These are phyloP conservation scores for Pseudochromis fuscus DNA, from an alignment of 2,797 vertebrate genomes.

Conservation along the genomic window DNA sequence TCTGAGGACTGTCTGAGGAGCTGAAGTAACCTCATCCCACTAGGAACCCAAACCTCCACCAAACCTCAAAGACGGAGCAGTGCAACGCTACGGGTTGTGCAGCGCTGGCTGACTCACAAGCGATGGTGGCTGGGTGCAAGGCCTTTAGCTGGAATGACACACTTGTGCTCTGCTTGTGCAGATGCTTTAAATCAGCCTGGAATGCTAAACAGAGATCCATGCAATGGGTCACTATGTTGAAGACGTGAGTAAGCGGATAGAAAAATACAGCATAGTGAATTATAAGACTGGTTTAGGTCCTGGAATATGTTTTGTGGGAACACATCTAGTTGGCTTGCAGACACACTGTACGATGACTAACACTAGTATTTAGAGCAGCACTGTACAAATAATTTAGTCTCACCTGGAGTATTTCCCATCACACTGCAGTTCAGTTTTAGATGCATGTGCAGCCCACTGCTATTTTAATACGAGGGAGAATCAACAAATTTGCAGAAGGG, in stretches of 20 bases:
- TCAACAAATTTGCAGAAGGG: slow-evolving; percentile 2
- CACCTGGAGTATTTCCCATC: neutral
- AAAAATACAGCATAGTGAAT: slow-evolving; percentile 20
- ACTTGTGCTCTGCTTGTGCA: slow-evolving; percentile 48
- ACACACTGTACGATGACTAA: neutral
- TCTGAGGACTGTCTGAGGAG: slow-evolving; percentile 70
- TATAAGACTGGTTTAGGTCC: neutral
- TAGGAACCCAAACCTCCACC: slow-evolving; percentile 53
- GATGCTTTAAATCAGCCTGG: slow-evolving; percentile 66
- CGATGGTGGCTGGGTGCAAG: slow-evolving; percentile 34
- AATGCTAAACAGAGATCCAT: slow-evolving; percentile 44
- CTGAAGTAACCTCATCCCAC: slow-evolving; percentile 70
- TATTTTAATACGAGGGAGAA: slow-evolving; percentile 21
- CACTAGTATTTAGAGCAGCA: neutral
- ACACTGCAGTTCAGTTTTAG: neutral
- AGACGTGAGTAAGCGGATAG: slow-evolving; percentile 6
- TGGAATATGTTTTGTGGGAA: neutral
- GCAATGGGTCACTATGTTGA: slow-evolving; percentile 21
- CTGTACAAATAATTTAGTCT: slow-evolving; percentile 2
- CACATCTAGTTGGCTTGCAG: neutral
- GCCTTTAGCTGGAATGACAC: slow-evolving; percentile 56
- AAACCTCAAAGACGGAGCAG: slow-evolving; percentile 67
- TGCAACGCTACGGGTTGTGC: slow-evolving; percentile 33
- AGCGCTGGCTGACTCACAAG: slow-evolving; percentile 52
- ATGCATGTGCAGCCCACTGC: neutral